A percentile compares a stretch with the other conserved stretches of the same genome.
Conservation (phyloP, 1,140 invertebrate genomes). For the Lepidurus arcticus region DNA sequence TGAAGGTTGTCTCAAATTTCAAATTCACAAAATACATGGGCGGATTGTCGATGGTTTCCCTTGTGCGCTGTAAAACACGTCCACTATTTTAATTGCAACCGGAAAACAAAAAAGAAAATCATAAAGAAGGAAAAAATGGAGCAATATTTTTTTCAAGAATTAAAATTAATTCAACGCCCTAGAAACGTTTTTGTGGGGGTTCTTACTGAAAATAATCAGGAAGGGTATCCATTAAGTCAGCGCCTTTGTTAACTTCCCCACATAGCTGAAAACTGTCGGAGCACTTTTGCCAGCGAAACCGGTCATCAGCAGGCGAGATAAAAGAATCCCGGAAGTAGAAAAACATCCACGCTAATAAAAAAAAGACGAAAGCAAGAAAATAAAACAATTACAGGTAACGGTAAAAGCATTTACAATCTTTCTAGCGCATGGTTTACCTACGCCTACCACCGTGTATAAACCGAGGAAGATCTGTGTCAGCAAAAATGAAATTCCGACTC, state of each 20-base stretch:
- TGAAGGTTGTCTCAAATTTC: slow-evolving; percentile 82
- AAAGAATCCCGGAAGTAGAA: slow-evolving; percentile 84
- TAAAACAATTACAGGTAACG: not conserved
- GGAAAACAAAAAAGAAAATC: slow-evolving; percentile 26
- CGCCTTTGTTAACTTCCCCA: too few relatives aligned
- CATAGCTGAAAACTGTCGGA: slow-evolving; percentile 26
- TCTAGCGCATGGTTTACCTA: slow-evolving; percentile 41
- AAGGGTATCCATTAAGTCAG: slow-evolving; percentile 59
- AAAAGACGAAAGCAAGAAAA: not conserved
- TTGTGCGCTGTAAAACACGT: slow-evolving; percentile 67
- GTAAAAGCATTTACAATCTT: not conserved
- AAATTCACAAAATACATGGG: slow-evolving; percentile 53
- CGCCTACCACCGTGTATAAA: slow-evolving; percentile 75
- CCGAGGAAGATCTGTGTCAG: slow-evolving; percentile 72
- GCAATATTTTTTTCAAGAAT: too few relatives aligned
- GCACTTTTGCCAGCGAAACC: slow-evolving; percentile 72
- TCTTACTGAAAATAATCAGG: slow-evolving; percentile 58
- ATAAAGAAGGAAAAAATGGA: too few relatives aligned
- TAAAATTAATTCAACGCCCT: too few relatives aligned
- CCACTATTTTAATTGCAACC: slow-evolving; percentile 49
- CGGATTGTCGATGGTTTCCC: slow-evolving; percentile 47
- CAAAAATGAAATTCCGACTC: slow-evolving; percentile 74
- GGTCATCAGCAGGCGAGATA: slow-evolving; percentile 64
- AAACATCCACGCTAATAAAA: slow-evolving; percentile 68
- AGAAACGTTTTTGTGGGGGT: too few relatives aligned